Evolutionary conservation across 2,797 vertebrate genomes (phyloP), one percentile per base, ranked within the genome.

Genomic region (Hybognathus amarus): DNA sequence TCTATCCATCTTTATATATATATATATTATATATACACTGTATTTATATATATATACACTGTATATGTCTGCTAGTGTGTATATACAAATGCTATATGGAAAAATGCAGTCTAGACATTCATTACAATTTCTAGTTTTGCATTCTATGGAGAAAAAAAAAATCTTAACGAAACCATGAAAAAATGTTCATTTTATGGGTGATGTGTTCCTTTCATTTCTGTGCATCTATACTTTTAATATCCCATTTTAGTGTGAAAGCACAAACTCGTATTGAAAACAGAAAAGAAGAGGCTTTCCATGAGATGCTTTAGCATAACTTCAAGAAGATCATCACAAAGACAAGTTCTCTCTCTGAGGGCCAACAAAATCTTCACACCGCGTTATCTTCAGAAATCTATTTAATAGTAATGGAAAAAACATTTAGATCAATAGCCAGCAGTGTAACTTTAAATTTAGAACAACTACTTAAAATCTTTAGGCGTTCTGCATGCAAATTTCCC

Each of bases 161-260:
- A 12, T 45, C 42, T 45, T 45, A 45, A 45, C 12, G 42, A 11
- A 45, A 45, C 42, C 11, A 45, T 45, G 42, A 45, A 1, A 45
- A 45, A 12, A 45, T 45, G 1, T 13, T 45, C 0, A 42, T 45
- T 45, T 45, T 13, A 45, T 45, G 3, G 42, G 42, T 45, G 42
- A 45, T 0, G 42, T 15, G 3, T 15, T 69, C n/a, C n/a, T 69
- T 17, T 5, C 4, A 40, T n/a, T 45, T 22, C 54, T 75, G 52
- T 77, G 64, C 64, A 0, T 33, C 36, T 81, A 17, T 69, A 30
- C 69, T 74, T 56, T 38, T 76, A 22, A 59, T 33, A 38, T 24
- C 13, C 59, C 12, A 70, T 70, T 70, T 13, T 40, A 76, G 27
- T 76, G 22, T 59, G 38, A 59, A 61, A 40, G 74, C 74, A 42